These are phyloP conservation scores for Hippocampus comes DNA, from an alignment of 2,113 vertebrate species.

Conservation along the genomic window DNA sequence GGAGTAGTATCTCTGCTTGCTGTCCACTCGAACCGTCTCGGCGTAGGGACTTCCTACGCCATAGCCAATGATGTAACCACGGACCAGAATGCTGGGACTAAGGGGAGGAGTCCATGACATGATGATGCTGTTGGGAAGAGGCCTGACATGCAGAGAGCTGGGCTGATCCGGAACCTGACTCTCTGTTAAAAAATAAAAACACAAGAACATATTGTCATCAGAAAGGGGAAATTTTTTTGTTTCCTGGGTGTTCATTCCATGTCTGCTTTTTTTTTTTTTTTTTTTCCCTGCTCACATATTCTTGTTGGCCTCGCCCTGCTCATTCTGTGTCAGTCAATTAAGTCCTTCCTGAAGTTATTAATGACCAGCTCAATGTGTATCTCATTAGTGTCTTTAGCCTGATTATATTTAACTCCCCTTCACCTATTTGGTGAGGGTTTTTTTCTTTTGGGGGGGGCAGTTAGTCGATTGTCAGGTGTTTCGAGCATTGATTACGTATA, in stretches of 20 bases:
- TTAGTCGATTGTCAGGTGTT: background rate
- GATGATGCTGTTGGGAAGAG: constrained; percentile 89
- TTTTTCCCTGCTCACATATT: background rate
- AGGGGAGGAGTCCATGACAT: constrained; percentile 96
- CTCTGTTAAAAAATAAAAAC: constrained; percentile 66
- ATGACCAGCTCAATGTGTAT: background rate
- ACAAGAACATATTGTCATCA: background rate
- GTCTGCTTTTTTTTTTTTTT: background rate
- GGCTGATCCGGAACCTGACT: constrained; percentile 93
- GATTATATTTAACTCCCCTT: background rate
- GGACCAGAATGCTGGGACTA: constrained; percentile 86
- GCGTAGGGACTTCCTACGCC: constrained; percentile 93
- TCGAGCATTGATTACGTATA: background rate
- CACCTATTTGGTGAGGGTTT: background rate
- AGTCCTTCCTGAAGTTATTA: background rate
- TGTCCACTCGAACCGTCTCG: constrained; percentile 89
- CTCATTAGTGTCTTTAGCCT: background rate
- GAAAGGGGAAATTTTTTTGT: background rate
- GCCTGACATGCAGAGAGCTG: constrained; percentile 89
- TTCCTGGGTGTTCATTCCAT: background rate
- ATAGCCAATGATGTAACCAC: constrained; percentile 94
- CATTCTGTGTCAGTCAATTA: background rate
- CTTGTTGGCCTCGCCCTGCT: background rate
- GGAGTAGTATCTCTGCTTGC: constrained; percentile 90
- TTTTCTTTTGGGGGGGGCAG: background rate